Evolutionary conservation across 2,113 vertebrate genomes (phyloP).

Genomic region (Malurus alboscapulatus): DNA sequence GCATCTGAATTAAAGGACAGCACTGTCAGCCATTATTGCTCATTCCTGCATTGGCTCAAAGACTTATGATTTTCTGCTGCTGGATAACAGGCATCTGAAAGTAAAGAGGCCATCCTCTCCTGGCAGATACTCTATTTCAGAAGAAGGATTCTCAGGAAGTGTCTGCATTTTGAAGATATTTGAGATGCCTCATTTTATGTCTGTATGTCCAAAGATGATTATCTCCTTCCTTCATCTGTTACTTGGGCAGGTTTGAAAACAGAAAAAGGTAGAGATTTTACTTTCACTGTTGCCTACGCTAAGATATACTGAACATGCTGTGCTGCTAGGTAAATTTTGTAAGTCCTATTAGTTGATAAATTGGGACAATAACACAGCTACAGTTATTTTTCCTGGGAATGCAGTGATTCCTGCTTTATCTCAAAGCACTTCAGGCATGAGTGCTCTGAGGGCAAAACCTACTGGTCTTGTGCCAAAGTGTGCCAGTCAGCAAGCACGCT

Average conservation of each 20-base stretch:
- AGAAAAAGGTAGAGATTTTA: neutral
- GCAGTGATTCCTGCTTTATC: neutral
- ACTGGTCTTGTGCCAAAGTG: neutral
- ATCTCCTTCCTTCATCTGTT: neutral
- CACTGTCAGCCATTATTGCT: neutral
- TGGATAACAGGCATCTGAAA: neutral
- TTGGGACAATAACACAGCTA: neutral
- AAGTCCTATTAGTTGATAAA: neutral
- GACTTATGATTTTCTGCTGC: neutral
- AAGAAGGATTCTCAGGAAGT: neutral
- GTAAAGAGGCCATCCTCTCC: neutral
- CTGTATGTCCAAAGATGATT: neutral
- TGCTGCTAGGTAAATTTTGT: neutral
- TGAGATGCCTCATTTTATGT: neutral
- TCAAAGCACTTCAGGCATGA: neutral
- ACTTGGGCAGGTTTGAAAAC: neutral
- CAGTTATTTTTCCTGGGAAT: neutral
- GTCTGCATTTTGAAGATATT: neutral
- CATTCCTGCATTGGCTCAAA: neutral
- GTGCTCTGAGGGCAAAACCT: neutral
- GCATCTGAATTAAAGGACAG: neutral
- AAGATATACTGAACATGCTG: neutral
- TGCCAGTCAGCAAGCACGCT: fast-evolving
- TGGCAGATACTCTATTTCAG: neutral
- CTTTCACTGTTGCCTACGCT: neutral